A percentile compares a stretch with the other conserved stretches of the same genome.
These are phyloP conservation scores for Proteles cristata DNA, from an alignment of 2,113 vertebrate species.

Conservation along the genomic window DNA sequence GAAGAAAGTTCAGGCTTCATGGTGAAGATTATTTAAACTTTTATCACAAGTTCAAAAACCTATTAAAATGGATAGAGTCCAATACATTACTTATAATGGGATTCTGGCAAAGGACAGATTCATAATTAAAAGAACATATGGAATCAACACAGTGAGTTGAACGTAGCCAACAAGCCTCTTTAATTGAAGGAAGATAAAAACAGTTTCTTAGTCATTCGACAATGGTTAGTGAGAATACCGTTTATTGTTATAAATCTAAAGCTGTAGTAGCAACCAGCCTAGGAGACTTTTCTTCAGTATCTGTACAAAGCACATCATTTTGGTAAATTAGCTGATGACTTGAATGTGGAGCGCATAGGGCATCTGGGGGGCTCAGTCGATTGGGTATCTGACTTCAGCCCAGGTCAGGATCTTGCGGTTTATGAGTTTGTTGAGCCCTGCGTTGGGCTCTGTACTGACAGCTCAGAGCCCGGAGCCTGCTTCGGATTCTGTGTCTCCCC, in stretches of 20 bases:
- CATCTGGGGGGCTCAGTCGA: too few species aligned
- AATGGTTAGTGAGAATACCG: neutral
- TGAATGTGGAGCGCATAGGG: neutral
- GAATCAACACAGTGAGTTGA: neutral
- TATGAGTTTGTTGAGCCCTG: too few species aligned
- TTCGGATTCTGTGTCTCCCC: too few species aligned
- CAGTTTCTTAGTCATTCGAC: fast-evolving
- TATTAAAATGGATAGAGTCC: neutral
- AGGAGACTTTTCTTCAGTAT: fast-evolving
- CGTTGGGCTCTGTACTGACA: too few species aligned
- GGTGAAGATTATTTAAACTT: conserved; percentile 49
- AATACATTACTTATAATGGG: neutral
- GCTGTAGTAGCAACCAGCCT: neutral
- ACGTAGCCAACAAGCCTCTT: neutral
- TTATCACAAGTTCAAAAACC: conserved; percentile 10
- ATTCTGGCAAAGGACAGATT: neutral
- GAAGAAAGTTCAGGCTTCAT: neutral
- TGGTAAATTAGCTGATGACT: neutral
- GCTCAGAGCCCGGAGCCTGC: too few species aligned
- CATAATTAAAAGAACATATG: neutral
- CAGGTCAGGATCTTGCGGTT: too few species aligned
- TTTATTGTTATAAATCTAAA: neutral
- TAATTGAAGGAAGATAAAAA: neutral
- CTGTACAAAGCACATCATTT: neutral
- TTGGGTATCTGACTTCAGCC: too few species aligned